Percentiles rank a stretch among this genome's conserved stretches.
These are phyloP conservation scores for Orchestes rusci DNA, from an alignment of 2,888 invertebrate species.

Conservation along the genomic window DNA sequence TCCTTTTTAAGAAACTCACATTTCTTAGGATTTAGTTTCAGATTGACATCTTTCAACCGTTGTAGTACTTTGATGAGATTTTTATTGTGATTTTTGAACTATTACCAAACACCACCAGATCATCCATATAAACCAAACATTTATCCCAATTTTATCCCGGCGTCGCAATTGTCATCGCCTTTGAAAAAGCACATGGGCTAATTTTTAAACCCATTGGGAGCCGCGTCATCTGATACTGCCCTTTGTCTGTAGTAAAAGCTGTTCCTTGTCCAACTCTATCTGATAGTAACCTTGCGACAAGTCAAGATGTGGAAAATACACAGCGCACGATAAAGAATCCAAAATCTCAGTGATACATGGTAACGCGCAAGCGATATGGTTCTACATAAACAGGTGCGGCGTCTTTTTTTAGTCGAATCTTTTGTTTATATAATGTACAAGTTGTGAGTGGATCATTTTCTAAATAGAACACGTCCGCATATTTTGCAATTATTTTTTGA, in stretches of 20 bases:
- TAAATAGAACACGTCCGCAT: not conserved
- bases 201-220: constrained; percentile 31
- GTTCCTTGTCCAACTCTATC: constrained; percentile 27
- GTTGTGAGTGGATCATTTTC: not conserved
- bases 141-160: constrained; percentile 20
- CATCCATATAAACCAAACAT: constrained; percentile 1
- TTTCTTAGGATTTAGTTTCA: constrained; percentile 2
- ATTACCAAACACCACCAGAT: not conserved
- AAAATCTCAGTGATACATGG: constrained; percentile 28
- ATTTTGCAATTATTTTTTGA: not conserved
- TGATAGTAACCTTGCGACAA: constrained; percentile 30
- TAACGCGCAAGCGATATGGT: not conserved
- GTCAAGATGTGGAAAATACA: constrained; percentile 8
- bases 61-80: not conserved
- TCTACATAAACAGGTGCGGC: not conserved
- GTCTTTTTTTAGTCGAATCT: not conserved
- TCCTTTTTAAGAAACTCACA: constrained; percentile 3
- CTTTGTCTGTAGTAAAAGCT: constrained; percentile 29
- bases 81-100: not conserved
- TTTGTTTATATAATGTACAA: not conserved
- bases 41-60: not conserved
- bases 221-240: constrained; percentile 30
- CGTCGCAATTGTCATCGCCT: constrained; percentile 29
- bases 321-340: constrained; percentile 25
- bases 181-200: constrained; percentile 28